A percentile compares a stretch with the other conserved stretches of the same genome.
phyloP scores from a whole-genome alignment of 2,888 invertebrate genomes.

The Baccha elongata region DNA sequence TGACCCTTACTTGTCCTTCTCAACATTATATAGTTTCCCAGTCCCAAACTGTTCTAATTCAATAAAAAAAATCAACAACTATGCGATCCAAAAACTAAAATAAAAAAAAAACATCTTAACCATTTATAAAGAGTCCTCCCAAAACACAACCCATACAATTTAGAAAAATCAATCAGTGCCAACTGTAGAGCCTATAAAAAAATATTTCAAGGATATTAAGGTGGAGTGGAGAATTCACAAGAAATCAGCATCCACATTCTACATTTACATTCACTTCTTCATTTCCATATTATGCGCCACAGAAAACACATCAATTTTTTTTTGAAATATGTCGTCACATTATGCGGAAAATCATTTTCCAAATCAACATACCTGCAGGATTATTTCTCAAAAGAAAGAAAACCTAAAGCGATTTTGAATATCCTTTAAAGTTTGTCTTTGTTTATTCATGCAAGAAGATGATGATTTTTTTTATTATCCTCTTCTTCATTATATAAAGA shows the following conservation, averaged over 20 bases:
- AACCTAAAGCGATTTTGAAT: slow-evolving; percentile 28
- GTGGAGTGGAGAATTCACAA: background rate
- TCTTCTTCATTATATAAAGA: background rate
- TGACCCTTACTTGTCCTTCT: too few species aligned
- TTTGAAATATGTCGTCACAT: slow-evolving; percentile 65
- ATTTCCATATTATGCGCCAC: slow-evolving; percentile 48
- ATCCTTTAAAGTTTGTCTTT: slow-evolving; percentile 20
- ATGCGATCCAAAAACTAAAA: too few species aligned
- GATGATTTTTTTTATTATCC: too few species aligned
- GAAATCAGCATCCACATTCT: background rate
- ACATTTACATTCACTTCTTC: background rate
- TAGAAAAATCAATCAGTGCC: background rate
- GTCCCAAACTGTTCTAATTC: too few species aligned
- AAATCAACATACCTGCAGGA: slow-evolving; percentile 66
- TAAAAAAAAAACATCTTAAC: background rate
- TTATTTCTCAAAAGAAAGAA: slow-evolving; percentile 39
- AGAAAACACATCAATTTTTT: slow-evolving; percentile 46
- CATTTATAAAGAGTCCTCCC: too few species aligned
- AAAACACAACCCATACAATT: too few species aligned
- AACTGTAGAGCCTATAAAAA: slow-evolving; percentile 1
- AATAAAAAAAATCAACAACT: too few species aligned
- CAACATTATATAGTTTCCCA: too few species aligned
- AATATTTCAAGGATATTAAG: background rate
- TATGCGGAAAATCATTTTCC: slow-evolving; percentile 72
- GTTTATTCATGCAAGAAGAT: too few species aligned